Percentiles rank a stretch among this genome's conserved stretches.
Conservation (phyloP, 2,888 invertebrate genomes). For the Cremastinae sp. region DNA sequence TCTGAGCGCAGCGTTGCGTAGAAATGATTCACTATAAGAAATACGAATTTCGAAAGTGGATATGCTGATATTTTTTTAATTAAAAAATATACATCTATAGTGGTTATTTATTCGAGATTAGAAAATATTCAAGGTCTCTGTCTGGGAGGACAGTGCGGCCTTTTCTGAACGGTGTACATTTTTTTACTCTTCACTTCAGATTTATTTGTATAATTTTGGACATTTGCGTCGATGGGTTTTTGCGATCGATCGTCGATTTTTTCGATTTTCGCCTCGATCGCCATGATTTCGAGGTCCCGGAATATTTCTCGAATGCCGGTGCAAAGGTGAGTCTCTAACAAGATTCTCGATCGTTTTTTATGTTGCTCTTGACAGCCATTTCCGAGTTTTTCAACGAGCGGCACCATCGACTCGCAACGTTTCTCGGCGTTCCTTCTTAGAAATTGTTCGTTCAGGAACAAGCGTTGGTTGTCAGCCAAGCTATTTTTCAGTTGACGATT, state of each 20-base stretch:
- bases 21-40: neutral
- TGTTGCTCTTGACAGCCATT: conserved; percentile 56
- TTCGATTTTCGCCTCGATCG: conserved; percentile 20
- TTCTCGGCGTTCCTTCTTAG: conserved; percentile 62
- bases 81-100: too few relatives aligned
- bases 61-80: too few relatives aligned
- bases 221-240: neutral
- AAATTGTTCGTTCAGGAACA: conserved; percentile 58
- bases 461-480: conserved; percentile 55
- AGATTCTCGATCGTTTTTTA: conserved; percentile 39
- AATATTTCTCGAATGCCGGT: conserved; percentile 60
- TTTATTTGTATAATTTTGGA: conserved; percentile 10
- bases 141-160: conserved; percentile 54
- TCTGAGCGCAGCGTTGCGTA: conserved; percentile 28
- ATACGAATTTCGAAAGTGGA: too few relatives aligned
- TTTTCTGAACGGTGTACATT: conserved; percentile 25
- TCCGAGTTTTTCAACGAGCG: conserved; percentile 60
- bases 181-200: conserved; percentile 11
- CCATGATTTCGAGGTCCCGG: conserved; percentile 53
- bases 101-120: too few relatives aligned
- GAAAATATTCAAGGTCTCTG: conserved; percentile 6
- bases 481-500: conserved; percentile 59
- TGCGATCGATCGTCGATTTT: too few relatives aligned
- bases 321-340: conserved; percentile 58
- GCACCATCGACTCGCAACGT: conserved; percentile 57